Evolutionary conservation across 2,797 vertebrate genomes (phyloP).

Genomic region (Steatocranus sp.): DNA sequence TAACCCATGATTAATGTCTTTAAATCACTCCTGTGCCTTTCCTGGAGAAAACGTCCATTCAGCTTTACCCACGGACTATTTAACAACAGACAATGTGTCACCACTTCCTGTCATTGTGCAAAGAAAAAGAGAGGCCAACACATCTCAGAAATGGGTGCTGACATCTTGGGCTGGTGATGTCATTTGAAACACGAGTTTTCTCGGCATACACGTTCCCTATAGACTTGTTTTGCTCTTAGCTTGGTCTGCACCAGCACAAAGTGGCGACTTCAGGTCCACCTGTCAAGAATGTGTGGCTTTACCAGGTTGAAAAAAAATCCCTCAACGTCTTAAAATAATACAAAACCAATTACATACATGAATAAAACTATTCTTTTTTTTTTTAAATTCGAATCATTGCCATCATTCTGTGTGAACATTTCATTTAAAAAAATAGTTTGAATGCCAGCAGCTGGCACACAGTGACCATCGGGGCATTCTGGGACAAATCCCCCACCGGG

Average conservation of each 20-base stretch:
- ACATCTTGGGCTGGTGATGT: background rate
- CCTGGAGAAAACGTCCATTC: background rate
- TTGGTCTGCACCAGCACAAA: background rate
- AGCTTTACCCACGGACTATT: background rate
- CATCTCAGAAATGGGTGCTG: background rate
- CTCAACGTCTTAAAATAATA: background rate
- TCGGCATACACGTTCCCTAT: background rate
- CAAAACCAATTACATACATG: background rate
- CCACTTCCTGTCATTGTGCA: background rate
- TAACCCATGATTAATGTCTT: background rate
- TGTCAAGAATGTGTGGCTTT: background rate
- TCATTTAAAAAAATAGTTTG: background rate
- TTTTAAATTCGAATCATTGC: fast-evolving
- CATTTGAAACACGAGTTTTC: background rate
- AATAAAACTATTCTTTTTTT: background rate
- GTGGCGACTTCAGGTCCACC: background rate
- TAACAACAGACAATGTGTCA: background rate
- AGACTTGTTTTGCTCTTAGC: background rate
- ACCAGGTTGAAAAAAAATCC: background rate
- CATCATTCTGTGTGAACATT: background rate
- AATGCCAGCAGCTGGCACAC: background rate
- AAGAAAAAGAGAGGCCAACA: background rate
- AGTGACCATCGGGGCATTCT: background rate
- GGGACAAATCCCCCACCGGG: background rate
- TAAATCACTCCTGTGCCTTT: background rate